Base-by-base conservation (phyloP, 2,888 invertebrate genomes). In the Thecocarcelia acutangulata region DNA sequence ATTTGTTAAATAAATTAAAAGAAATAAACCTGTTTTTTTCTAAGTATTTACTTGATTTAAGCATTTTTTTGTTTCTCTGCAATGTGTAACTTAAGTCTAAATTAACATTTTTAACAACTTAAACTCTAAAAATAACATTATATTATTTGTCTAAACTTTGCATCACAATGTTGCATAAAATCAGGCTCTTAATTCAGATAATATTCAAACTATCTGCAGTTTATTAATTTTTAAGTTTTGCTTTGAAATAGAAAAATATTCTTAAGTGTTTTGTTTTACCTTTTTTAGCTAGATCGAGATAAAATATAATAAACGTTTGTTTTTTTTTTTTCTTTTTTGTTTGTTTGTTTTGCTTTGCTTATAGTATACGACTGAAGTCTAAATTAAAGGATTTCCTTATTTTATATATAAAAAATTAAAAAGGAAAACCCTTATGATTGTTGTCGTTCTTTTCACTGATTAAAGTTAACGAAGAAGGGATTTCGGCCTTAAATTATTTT, bases 281-380 rank as follows among this genome's bases (percentile, higher is more conserved):
- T 24, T 46, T 64, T 75, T 77, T 74, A 70, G 69, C 74, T 78
- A 78, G 66, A 70, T 82, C 52, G 74, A 77, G 61, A 81, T 61
- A 81, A 77, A 77, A 50, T 70, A 50, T 66, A 73, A 64, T 66
- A 74, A 81, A 76, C 54, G 19, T 70, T 64, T 48, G 15, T 59
- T 69, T 48, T 63, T 61, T 42, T 19, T 28, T 66, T 13, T 11
- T 64, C n/a, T 64, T 15, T 37, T 9, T 33, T 33, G 15, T 66
- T 50, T 64, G 33, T 52, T 37, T 69, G 44, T 63, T 75, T 54
- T 40, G 40, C 68, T 73, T 69, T 58, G 68, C 81, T 82, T 82
- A 82, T 82, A 13, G 64, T 64, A 77, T 78, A 78, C 64, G 80
- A 63, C 63, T 73, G 81, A 73, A 82, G 74, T 82, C 78, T 82